Percentiles rank a stretch among this genome's conserved stretches.
These are phyloP conservation scores for Agelas oroides DNA, from an alignment of 37 sponge, comb jelly and placozoan genomes.

Conservation along the genomic window DNA sequence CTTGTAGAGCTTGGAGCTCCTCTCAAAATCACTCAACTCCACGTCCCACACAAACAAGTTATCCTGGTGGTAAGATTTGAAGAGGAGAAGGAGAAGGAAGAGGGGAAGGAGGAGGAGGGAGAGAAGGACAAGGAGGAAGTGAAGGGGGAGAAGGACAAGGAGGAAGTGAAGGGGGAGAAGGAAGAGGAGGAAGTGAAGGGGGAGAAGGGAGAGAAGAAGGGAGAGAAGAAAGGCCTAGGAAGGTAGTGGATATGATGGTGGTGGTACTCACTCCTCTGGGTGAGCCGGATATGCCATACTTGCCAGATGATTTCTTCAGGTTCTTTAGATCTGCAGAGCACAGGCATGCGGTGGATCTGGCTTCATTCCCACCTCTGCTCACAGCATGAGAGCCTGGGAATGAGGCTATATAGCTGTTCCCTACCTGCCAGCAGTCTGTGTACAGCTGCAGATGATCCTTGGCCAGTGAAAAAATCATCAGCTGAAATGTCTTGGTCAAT, in stretches of 20 bases:
- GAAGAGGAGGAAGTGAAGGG: not conserved
- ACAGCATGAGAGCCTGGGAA: not conserved
- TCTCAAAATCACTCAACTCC: slow-evolving; percentile 78
- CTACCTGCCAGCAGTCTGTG: slow-evolving; percentile 82
- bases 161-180: not conserved
- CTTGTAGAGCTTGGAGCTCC: slow-evolving; percentile 31
- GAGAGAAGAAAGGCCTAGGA: no score
- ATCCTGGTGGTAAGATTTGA: slow-evolving; percentile 27
- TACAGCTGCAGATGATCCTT: slow-evolving; percentile 76
- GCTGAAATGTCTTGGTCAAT: slow-evolving; percentile 23
- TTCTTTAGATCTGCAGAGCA: slow-evolving; percentile 54
- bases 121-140: not conserved
- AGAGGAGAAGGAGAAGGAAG: no score
- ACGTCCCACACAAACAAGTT: slow-evolving; percentile 79
- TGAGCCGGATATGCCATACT: slow-evolving; percentile 68
- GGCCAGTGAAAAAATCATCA: slow-evolving; percentile 86
- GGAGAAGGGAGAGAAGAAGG: not conserved
- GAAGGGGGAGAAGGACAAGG: not conserved
- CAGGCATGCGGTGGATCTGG: not conserved
- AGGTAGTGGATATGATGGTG: no score
- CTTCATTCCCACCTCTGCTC: not conserved
- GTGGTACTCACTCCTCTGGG: slow-evolving; percentile 51
- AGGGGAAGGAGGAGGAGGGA: no score
- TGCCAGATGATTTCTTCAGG: slow-evolving; percentile 61
- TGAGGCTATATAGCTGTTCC: no score